These are phyloP conservation scores for Sebastes matsubarae DNA, from an alignment of 2,797 vertebrate species.

Conservation along the genomic window DNA sequence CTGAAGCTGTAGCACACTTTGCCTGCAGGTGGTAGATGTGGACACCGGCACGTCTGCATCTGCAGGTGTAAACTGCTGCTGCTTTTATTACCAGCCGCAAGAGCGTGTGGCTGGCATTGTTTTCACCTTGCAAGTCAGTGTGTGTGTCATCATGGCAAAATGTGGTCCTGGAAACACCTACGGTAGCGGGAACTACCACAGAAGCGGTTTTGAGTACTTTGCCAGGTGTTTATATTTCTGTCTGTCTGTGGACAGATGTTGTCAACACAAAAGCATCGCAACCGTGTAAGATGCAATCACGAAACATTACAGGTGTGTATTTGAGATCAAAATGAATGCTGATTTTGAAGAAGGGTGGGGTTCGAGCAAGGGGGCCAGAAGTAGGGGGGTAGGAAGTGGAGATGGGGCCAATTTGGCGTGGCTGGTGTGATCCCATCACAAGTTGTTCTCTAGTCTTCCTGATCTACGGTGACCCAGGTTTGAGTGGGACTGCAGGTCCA, in stretches of 20 bases:
- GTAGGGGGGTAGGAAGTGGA: neutral
- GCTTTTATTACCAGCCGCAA: neutral
- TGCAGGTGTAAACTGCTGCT: neutral
- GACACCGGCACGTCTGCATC: neutral
- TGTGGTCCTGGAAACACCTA: neutral
- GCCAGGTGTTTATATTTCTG: neutral
- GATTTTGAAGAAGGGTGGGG: neutral
- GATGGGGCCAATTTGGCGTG: neutral
- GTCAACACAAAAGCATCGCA: neutral
- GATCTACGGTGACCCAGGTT: neutral
- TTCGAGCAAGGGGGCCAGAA: neutral
- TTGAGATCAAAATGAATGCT: neutral
- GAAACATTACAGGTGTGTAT: neutral
- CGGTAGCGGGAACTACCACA: neutral
- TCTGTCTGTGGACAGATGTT: neutral
- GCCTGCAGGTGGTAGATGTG: neutral
- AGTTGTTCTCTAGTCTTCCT: neutral
- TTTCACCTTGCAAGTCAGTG: neutral
- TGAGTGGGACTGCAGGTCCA: constrained; percentile 14
- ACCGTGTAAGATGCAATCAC: neutral
- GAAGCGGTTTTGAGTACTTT: neutral
- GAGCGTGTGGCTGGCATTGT: neutral
- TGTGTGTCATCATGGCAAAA: neutral
- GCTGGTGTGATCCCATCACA: neutral
- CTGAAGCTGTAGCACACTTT: neutral